These are phyloP conservation scores for Octonoba sinensis DNA, from an alignment of 2,888 invertebrate genomes.

Conservation along the genomic window DNA sequence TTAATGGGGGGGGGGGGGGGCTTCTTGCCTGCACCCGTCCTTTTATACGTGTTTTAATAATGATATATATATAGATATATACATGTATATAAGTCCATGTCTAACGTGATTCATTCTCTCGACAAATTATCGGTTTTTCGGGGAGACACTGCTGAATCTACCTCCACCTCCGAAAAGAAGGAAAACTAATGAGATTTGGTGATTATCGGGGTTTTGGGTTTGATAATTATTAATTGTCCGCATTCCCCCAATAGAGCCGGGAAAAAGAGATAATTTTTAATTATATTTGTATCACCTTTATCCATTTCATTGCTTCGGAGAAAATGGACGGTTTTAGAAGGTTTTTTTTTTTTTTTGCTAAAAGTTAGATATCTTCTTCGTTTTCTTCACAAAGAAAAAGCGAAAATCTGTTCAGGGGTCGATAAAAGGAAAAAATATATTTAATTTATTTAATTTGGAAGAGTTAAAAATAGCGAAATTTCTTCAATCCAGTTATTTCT, in stretches of 20 bases:
- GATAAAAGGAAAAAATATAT: no score
- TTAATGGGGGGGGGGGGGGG: not conserved
- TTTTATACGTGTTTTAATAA: conserved; percentile 11
- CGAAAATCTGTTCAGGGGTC: no score
- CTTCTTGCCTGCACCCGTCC: conserved; percentile 1
- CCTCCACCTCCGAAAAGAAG: conserved; percentile 2
- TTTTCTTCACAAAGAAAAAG: not conserved
- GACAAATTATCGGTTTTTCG: conserved; percentile 52
- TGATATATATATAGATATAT: conserved; percentile 8
- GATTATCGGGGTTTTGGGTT: conserved; percentile 51
- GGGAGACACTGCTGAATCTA: conserved; percentile 9
- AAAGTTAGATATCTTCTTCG: not conserved
- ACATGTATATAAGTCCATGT: no score
- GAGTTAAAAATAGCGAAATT: no score
- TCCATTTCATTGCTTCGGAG: no score
- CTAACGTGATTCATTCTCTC: not conserved
- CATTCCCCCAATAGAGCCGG: conserved; percentile 11
- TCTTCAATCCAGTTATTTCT: no score
- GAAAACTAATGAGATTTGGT: conserved; percentile 57
- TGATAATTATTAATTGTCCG: conserved; percentile 56
- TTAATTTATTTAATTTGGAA: no score
- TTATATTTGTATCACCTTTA: conserved; percentile 52
- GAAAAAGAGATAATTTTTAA: conserved; percentile 40
- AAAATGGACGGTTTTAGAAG: conserved; percentile 1
- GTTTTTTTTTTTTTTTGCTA: conserved; percentile 4